These are phyloP conservation scores for Drosophila leontia DNA, from an alignment of 1,140 invertebrate species.

Conservation along the genomic window DNA sequence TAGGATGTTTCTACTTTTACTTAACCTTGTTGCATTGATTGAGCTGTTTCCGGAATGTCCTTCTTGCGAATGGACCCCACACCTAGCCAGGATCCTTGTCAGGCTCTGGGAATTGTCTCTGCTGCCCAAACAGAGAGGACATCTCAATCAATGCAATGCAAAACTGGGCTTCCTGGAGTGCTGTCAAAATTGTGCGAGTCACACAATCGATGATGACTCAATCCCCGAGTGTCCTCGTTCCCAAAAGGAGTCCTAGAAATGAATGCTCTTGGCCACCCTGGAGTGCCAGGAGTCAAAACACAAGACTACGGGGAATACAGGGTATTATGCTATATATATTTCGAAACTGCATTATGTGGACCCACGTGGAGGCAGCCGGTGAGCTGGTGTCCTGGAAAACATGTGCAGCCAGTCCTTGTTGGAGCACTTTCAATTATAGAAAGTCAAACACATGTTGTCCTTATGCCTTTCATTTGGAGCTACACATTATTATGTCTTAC, in stretches of 20 bases:
- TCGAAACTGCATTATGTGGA: conserved; percentile 14
- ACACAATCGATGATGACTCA: conserved; percentile 66
- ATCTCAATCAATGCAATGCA: conserved; percentile 72
- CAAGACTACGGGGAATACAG: not conserved
- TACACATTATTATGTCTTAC: not conserved
- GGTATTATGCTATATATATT: conserved; percentile 1
- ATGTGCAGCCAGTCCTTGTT: conserved; percentile 50
- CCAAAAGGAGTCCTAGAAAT: not conserved
- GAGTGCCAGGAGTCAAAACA: conserved; percentile 63
- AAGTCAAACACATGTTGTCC: conserved; percentile 59
- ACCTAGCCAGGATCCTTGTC: conserved; percentile 19
- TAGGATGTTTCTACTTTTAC: too few relatives aligned
- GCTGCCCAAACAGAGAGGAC: conserved; percentile 19
- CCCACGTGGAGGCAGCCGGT: conserved; percentile 44
- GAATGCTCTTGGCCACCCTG: conserved; percentile 49
- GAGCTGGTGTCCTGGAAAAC: conserved; percentile 41
- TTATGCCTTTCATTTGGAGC: conserved; percentile 40
- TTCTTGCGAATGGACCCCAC: conserved; percentile 28
- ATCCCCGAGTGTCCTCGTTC: conserved; percentile 31
- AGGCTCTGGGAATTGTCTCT: conserved; percentile 2
- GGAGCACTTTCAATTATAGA: conserved; percentile 20
- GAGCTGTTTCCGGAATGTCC: conserved; percentile 38
- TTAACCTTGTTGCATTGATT: conserved; percentile 8
- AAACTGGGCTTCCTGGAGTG: conserved; percentile 58
- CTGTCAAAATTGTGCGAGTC: conserved; percentile 63